phyloP scores from a whole-genome alignment of 2,797 vertebrate genomes.

The Rhabdophis nuchalis region DNA sequence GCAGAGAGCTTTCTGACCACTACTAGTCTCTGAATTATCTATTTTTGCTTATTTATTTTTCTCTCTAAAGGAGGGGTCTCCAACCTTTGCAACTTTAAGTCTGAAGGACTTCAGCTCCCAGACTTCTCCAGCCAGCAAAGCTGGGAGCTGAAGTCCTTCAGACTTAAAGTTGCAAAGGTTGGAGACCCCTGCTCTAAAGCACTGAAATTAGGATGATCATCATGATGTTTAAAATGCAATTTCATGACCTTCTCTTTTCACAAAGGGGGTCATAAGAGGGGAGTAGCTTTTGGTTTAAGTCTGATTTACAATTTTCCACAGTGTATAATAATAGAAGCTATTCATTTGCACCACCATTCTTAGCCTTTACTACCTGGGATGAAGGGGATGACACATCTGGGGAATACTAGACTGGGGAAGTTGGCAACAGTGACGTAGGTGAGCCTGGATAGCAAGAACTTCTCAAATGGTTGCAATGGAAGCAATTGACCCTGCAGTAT shows the following conservation, averaged over 20 bases:
- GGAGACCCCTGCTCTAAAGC: too few species aligned
- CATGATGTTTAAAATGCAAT: not conserved
- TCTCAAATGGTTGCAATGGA: not conserved
- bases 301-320: not conserved
- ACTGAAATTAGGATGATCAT: slow-evolving; percentile 15
- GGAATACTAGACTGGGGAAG: not conserved
- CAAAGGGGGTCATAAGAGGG: not conserved
- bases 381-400: not conserved
- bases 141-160: too few species aligned
- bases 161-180: too few species aligned
- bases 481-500: not conserved
- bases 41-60: not conserved
- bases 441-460: not conserved
- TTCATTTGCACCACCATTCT: not conserved
- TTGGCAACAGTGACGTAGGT: not conserved
- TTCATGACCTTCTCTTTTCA: not conserved
- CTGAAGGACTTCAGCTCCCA: too few species aligned
- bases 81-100: too few species aligned
- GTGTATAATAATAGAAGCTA: not conserved
- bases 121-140: too few species aligned
- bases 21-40: not conserved
- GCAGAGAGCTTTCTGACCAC: not conserved
- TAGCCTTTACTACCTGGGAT: not conserved
- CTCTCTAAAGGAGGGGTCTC: too few species aligned
- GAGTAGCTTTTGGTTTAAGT: not conserved